These are phyloP conservation scores for Acanthoscelides obtectus DNA, from an alignment of 2,888 invertebrate species.

Conservation along the genomic window DNA sequence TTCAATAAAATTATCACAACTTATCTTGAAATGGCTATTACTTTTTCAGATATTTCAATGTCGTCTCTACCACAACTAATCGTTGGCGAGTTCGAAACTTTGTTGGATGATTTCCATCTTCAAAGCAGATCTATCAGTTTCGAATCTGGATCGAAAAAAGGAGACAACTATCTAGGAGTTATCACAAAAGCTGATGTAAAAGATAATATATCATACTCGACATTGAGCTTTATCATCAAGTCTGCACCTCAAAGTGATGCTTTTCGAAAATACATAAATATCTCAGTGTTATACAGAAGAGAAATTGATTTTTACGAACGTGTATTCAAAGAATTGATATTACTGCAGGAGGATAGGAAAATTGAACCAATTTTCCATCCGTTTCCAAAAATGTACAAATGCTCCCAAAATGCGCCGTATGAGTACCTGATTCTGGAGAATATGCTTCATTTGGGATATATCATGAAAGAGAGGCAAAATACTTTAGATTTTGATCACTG, in stretches of 20 bases:
- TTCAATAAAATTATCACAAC: no score
- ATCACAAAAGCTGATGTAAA: slow-evolving; percentile 21
- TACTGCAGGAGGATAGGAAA: slow-evolving; percentile 5
- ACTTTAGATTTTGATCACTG: slow-evolving; percentile 10
- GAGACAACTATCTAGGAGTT: slow-evolving; percentile 34
- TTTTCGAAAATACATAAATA: slow-evolving; percentile 14
- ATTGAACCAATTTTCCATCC: slow-evolving; percentile 8
- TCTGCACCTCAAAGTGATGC: slow-evolving; percentile 12
- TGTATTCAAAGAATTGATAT: slow-evolving; percentile 7
- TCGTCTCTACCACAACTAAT: not conserved
- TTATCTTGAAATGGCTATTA: no score
- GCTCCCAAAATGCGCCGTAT: slow-evolving; percentile 4
- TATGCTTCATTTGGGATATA: slow-evolving; percentile 8
- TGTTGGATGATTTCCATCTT: not conserved
- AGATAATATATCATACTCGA: slow-evolving; percentile 12
- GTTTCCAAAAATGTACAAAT: slow-evolving; percentile 4
- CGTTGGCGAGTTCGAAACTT: not conserved
- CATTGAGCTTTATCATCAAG: slow-evolving; percentile 14
- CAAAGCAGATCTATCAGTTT: not conserved
- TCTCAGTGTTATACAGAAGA: slow-evolving; percentile 9
- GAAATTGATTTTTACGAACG: slow-evolving; percentile 11
- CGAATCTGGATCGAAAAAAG: slow-evolving; percentile 23
- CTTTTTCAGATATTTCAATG: not conserved
- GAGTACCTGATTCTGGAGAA: slow-evolving; percentile 16
- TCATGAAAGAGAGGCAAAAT: slow-evolving; percentile 11